Conservation (phyloP, 2,113 vertebrate species). For the Damaliscus lunatus region DNA sequence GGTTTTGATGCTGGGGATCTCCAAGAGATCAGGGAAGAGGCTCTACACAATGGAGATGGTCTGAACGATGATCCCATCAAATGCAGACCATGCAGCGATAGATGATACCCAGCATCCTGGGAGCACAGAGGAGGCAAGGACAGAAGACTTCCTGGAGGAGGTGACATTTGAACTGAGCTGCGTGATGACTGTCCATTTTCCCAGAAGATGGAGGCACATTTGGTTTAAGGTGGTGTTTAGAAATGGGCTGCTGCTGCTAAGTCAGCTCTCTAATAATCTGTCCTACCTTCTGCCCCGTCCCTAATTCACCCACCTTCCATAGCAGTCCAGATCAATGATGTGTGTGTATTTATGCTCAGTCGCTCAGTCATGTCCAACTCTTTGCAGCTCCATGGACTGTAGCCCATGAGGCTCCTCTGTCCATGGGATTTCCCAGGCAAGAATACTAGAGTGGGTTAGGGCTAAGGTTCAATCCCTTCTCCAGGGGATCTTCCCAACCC, state of each 20-base stretch:
- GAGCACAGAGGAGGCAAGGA: not conserved
- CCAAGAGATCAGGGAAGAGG: not conserved
- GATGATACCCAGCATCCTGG: too few relatives aligned
- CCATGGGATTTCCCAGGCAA: not conserved
- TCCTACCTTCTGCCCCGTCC: accelerated
- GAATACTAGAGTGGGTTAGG: not conserved
- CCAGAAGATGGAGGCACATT: not conserved
- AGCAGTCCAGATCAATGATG: not conserved
- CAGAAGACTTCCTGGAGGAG: not conserved
- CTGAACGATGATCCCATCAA: not conserved
- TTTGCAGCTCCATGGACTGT: not conserved
- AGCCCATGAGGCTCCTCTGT: not conserved
- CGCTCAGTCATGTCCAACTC: not conserved
- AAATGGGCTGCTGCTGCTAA: not conserved
- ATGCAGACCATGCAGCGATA: accelerated
- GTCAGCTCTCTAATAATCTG: not conserved
- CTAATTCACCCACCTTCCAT: not conserved
- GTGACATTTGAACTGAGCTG: accelerated
- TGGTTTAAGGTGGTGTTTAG: too few relatives aligned
- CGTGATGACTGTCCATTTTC: not conserved
- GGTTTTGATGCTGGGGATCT: not conserved
- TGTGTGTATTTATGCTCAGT: not conserved
- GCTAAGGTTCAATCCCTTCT: not conserved
- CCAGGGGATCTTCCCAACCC: not conserved
- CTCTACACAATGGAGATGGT: not conserved